phyloP scores from a whole-genome alignment of 2,888 invertebrate genomes.

The Ceraclea dissimilis region DNA sequence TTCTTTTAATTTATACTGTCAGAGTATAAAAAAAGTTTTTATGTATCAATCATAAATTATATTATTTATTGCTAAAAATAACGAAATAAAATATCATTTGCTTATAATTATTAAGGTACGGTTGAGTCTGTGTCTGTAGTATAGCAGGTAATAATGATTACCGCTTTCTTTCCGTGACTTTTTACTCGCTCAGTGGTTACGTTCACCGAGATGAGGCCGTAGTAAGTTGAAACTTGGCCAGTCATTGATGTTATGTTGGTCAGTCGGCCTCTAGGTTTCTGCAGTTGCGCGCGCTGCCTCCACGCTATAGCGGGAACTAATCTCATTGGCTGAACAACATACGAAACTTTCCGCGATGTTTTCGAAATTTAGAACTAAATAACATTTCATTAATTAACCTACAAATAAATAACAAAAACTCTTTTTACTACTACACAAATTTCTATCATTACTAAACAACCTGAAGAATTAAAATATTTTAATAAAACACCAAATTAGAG shows the following conservation, averaged over 20 bases:
- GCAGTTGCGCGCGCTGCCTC: slow-evolving; percentile 4
- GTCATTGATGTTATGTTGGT: slow-evolving; percentile 16
- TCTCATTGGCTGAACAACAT: neutral
- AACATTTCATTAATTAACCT: too few species aligned
- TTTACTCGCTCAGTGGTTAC: neutral
- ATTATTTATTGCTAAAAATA: neutral
- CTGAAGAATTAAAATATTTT: too few species aligned
- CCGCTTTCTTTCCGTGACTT: slow-evolving; percentile 2
- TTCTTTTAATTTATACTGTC: too few species aligned
- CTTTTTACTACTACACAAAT: too few species aligned
- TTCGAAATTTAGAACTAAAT: neutral
- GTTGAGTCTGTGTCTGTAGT: too few species aligned
- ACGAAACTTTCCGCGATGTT: neutral
- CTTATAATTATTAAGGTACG: too few species aligned
- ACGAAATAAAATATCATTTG: neutral
- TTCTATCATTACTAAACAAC: too few species aligned
- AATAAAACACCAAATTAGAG: too few species aligned
- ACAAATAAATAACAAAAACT: too few species aligned
- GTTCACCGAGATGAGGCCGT: slow-evolving; percentile 8
- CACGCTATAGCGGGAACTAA: neutral
- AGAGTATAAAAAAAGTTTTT: too few species aligned
- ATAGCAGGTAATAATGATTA: neutral
- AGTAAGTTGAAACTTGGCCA: slow-evolving; percentile 12
- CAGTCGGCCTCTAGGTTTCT: slow-evolving; percentile 25
- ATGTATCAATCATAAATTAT: too few species aligned